Conservation (phyloP, 2,113 vertebrate species). For the Microtus montanus region DNA sequence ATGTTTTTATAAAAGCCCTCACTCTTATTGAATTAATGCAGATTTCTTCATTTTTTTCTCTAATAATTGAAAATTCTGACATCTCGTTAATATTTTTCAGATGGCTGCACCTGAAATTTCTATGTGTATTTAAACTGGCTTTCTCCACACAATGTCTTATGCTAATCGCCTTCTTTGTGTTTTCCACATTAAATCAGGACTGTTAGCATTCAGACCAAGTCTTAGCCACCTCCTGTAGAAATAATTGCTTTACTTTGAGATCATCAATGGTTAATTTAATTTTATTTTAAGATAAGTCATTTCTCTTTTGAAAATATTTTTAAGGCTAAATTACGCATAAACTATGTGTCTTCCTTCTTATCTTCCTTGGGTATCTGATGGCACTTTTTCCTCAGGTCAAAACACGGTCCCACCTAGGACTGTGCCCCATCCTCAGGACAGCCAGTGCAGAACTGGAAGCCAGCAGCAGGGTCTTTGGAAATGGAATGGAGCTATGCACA, state of each 20-base stretch:
- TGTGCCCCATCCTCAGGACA: no score
- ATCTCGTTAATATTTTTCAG: slow-evolving; percentile 48
- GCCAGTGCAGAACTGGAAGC: not conserved
- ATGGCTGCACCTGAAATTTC: slow-evolving; percentile 26
- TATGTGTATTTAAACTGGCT: slow-evolving; percentile 9
- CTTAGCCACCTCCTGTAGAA: not conserved
- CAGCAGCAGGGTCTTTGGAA: not conserved
- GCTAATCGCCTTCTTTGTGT: slow-evolving; percentile 10
- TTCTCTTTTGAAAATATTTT: not conserved
- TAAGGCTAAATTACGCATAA: not conserved
- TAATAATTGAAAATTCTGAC: slow-evolving; percentile 36
- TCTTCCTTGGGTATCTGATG: not conserved
- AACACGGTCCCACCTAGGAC: not conserved
- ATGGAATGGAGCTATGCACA: not conserved
- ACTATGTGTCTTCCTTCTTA: not conserved
- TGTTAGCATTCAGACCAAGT: not conserved
- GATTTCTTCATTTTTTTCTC: not conserved
- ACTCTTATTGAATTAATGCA: slow-evolving; percentile 9
- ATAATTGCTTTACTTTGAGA: not conserved
- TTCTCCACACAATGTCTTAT: not conserved
- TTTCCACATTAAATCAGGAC: slow-evolving; percentile 8
- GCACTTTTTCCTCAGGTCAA: not conserved
- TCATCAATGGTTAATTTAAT: not conserved
- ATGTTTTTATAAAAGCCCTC: not conserved
- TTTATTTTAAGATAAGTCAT: slow-evolving; percentile 7